phyloP scores from a whole-genome alignment of 2,797 vertebrate species.

The Heterohyrax brucei region DNA sequence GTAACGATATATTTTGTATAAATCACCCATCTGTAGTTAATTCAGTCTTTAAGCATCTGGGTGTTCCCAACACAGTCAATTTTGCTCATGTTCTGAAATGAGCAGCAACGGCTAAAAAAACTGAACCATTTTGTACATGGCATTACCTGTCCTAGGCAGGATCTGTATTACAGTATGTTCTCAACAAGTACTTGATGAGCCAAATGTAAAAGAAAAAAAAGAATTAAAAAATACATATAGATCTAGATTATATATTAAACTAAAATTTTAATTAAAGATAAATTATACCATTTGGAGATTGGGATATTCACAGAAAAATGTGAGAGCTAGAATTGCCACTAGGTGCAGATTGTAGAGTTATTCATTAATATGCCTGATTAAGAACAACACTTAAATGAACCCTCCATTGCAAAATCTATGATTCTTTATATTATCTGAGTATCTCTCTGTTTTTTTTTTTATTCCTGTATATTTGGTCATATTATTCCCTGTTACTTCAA shows the following conservation, averaged over 20 bases:
- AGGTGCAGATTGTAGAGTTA: no score
- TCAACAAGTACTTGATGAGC: neutral
- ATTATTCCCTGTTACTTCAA: neutral
- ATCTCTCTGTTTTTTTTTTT: neutral
- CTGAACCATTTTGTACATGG: neutral
- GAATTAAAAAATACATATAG: neutral
- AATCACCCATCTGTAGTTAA: neutral
- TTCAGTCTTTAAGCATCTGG: neutral
- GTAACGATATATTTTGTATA: neutral
- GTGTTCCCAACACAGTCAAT: neutral
- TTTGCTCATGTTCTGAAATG: neutral
- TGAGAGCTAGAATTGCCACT: neutral
- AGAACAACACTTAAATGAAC: no score
- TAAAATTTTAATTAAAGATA: neutral
- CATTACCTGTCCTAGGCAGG: neutral
- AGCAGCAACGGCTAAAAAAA: neutral
- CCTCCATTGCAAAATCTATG: neutral
- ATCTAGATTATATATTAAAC: neutral
- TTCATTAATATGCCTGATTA: no score
- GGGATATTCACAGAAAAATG: neutral
- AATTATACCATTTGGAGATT: neutral
- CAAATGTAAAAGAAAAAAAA: neutral
- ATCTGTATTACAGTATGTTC: neutral
- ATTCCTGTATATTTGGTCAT: no score
- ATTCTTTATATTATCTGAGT: neutral